phyloP scores from a whole-genome alignment of 2,113 vertebrate species.

The Sterrhoptilus dennistouni region DNA sequence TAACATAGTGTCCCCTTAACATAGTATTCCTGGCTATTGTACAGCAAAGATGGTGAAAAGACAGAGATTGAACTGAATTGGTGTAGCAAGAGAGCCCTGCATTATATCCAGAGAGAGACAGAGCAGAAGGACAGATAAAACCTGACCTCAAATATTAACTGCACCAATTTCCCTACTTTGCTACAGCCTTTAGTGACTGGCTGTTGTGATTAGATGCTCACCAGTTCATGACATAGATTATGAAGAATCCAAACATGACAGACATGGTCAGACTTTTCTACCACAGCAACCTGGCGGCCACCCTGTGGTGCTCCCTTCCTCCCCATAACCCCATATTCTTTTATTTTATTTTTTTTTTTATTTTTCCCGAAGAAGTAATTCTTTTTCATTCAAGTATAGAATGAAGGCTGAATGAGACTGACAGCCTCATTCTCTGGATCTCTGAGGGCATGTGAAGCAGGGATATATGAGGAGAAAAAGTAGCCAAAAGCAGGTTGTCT shows the following conservation, averaged over 20 bases:
- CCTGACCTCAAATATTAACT: not conserved
- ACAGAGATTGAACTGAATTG: not conserved
- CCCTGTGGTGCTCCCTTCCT: not conserved
- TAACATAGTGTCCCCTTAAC: not conserved
- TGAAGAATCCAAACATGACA: not conserved
- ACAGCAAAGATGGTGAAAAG: not conserved
- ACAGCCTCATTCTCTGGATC: not conserved
- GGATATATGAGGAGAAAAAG: not conserved
- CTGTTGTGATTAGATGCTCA: not conserved
- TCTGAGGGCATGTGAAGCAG: not conserved
- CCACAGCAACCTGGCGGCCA: not conserved
- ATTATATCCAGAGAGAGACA: not conserved
- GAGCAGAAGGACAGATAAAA: not conserved
- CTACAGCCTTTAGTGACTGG: not conserved
- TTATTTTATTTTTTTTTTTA: not conserved
- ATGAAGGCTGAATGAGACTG: not conserved
- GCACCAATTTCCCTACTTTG: not conserved
- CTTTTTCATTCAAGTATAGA: not conserved
- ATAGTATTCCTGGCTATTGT: not conserved
- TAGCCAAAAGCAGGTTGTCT: not conserved
- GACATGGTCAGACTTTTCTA: not conserved
- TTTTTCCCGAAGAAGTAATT: not conserved
- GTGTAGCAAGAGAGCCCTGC: not conserved
- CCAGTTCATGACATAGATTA: not conserved
- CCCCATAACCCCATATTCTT: fast-evolving